Percentiles rank a stretch among this genome's conserved stretches.
phyloP scores from a whole-genome alignment of 2,113 vertebrate genomes.

The rabbit (Oryctolagus cuniculus) region mOryCun1.1 NC_091447.1:43186501-43187000 shows the following conservation, averaged over 20 bases:
- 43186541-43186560: not conserved
- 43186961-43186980: not conserved
- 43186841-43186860: not conserved
- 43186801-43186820: slow-evolving; percentile 6
- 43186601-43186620: not conserved
- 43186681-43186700: no score
- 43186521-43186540: slow-evolving; percentile 16
- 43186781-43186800: not conserved
- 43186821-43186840: not conserved
- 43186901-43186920: not conserved
- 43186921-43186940: not conserved
- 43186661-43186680: no score
- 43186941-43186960: not conserved
- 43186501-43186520: not conserved
- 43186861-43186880: not conserved
- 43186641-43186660: not conserved
- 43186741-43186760: not conserved
- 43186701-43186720: no score
- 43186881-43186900: not conserved
- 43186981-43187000: not conserved
- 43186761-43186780: not conserved
- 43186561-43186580: not conserved
- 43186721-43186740: not conserved
- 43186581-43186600: not conserved
- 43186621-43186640: not conserved